Evolutionary conservation across 2,113 vertebrate species (phyloP).

Genomic region (Lynx canadensis): DNA sequence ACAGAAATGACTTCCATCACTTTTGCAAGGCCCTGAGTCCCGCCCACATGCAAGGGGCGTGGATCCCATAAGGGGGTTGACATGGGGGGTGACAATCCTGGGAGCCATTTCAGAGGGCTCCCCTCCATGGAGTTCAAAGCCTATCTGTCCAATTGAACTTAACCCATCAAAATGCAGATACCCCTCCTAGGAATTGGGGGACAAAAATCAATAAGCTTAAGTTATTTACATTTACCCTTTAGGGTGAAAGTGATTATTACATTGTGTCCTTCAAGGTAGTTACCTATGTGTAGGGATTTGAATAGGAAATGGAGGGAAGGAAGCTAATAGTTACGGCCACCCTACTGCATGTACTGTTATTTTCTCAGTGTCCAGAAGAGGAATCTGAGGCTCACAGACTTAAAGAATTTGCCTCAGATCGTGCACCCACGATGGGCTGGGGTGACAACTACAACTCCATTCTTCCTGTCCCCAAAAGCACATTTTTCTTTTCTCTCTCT

Average conservation of each 20-base stretch:
- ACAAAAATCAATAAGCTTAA: background rate
- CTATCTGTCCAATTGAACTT: background rate
- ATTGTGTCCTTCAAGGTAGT: background rate
- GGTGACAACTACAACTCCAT: background rate
- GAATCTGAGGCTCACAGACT: background rate
- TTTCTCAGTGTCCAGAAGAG: background rate
- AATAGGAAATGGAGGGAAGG: background rate
- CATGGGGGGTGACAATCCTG: background rate
- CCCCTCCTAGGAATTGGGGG: background rate
- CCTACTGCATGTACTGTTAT: background rate
- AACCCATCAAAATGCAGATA: background rate
- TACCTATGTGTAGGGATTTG: background rate
- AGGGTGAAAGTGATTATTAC: background rate
- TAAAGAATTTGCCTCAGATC: background rate
- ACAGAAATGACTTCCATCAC: background rate
- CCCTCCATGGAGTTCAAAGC: background rate
- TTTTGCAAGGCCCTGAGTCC: background rate
- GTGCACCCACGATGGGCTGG: background rate
- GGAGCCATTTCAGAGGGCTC: background rate
- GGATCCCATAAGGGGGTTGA: background rate
- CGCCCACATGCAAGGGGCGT: background rate
- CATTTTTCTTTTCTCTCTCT: background rate
- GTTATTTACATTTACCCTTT: background rate
- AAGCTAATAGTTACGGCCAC: background rate
- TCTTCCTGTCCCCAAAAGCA: background rate